These are phyloP conservation scores for Microtus pennsylvanicus DNA, from an alignment of 2,113 vertebrate species.

Conservation along the genomic window DNA sequence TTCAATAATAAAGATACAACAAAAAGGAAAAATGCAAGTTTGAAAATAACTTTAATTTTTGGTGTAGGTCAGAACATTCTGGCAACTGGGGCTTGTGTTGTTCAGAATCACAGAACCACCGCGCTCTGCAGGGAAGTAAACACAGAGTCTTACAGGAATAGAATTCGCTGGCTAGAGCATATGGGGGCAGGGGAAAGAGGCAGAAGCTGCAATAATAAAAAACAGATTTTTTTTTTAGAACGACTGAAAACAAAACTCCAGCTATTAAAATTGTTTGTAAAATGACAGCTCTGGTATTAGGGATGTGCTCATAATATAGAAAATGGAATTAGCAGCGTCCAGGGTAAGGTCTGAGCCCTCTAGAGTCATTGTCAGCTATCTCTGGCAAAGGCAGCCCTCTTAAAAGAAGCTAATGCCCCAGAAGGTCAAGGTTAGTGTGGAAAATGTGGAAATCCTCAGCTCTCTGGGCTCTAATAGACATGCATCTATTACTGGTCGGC, in stretches of 20 bases:
- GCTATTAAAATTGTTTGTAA: constrained; percentile 59
- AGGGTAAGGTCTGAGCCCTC: constrained; percentile 57
- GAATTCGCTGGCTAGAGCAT: constrained; percentile 57
- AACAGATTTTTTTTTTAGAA: background rate
- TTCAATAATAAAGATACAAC: constrained; percentile 28
- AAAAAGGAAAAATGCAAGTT: constrained; percentile 13
- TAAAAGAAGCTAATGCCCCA: constrained; percentile 57
- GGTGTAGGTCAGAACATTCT: constrained; percentile 66
- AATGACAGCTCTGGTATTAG: constrained; percentile 60
- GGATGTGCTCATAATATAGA: constrained; percentile 8
- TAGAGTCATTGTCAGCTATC: constrained; percentile 47
- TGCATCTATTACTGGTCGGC: constrained; percentile 56
- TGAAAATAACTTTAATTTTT: constrained; percentile 50
- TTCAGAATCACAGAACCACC: constrained; percentile 61
- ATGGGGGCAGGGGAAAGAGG: background rate
- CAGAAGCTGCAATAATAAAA: constrained; percentile 40
- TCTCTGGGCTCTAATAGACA: constrained; percentile 29
- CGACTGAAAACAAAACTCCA: constrained; percentile 27
- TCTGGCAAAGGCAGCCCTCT: constrained; percentile 48
- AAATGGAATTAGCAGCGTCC: constrained; percentile 47
- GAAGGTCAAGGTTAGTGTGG: constrained; percentile 65
- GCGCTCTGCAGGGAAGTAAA: constrained; percentile 65
- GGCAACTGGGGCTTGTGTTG: constrained; percentile 62
- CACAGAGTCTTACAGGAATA: constrained; percentile 62
- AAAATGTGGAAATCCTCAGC: constrained; percentile 62